These are phyloP conservation scores for Antennarius striatus DNA, from an alignment of 2,113 vertebrate genomes.

Conservation along the genomic window DNA sequence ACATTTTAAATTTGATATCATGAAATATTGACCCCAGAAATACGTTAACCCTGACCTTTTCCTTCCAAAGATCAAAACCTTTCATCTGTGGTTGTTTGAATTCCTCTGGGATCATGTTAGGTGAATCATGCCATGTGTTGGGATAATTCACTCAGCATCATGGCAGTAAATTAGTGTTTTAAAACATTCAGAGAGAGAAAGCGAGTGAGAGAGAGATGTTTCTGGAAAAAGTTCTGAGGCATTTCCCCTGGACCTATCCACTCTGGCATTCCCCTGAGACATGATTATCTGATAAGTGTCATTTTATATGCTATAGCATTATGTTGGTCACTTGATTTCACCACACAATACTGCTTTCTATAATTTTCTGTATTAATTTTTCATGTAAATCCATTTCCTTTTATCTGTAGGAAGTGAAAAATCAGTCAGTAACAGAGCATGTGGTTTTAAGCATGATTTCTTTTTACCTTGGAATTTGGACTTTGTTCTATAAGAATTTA, in stretches of 20 bases:
- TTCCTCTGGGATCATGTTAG: neutral
- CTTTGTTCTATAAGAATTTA: conserved; percentile 9
- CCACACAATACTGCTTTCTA: conserved; percentile 6
- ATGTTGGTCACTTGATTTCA: conserved; percentile 17
- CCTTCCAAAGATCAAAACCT: neutral
- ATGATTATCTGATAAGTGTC: conserved; percentile 68
- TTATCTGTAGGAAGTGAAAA: conserved; percentile 9
- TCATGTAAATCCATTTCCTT: conserved; percentile 26
- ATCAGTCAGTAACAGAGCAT: conserved; percentile 15
- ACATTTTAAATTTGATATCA: conserved; percentile 62
- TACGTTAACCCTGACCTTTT: neutral
- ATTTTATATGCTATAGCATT: conserved; percentile 26
- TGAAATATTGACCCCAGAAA: conserved; percentile 53
- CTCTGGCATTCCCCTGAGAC: conserved; percentile 62
- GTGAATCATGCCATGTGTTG: neutral
- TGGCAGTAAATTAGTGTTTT: conserved; percentile 31
- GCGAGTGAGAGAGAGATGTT: conserved; percentile 11
- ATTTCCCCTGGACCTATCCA: conserved; percentile 78
- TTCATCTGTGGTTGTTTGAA: neutral
- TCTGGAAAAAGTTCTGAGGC: conserved; percentile 61
- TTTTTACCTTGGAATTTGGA: conserved; percentile 20
- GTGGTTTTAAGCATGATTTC: conserved; percentile 15
- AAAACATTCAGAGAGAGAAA: conserved; percentile 24
- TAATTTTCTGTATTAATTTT: conserved; percentile 20
- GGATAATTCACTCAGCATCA: neutral